Base-by-base conservation (phyloP, 2,797 vertebrate genomes). In the Gambusia yucatana region DNA sequence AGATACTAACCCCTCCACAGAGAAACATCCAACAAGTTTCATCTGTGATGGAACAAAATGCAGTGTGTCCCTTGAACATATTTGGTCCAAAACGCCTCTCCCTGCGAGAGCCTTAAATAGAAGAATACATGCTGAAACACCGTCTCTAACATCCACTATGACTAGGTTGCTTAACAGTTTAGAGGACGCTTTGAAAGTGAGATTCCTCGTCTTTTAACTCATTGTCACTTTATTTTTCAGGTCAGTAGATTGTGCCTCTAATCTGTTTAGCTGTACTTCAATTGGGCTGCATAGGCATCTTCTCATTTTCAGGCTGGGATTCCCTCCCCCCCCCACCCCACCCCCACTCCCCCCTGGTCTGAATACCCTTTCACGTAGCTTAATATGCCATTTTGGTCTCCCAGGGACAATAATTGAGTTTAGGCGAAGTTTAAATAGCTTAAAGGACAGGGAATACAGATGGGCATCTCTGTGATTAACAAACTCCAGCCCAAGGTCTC, bases 391-490 rank as follows among this genome's bases (percentile, higher is more conserved):
- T 98, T 97, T 98, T 97, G 97, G 97, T 98, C 96, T 98, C 97
- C 97, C 96, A 97, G 97, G 97, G 96, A 97, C 97, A 97, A 97
- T 99, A 99, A 99, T 98, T 98, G 98, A 98, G 97, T 99, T 99
- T 98, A 98, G 97, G 97, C 96, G 95, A 98, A 97, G 96, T 98
- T 98, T 98, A 98, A 98, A 98, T 97, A 98, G 97, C 96, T 94
- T 96, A 97, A 98, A 97, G 97, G 97, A 97, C 96, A 93, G 96
- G 95, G 96, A 96, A 97, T 97, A 97, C 98, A 99, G 98, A 99
- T 98, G 97, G 97, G 96, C 96, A 97, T 97, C 97, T 97, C 96
- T 94, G 92, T 98, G 98, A 99, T 99, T 98, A 98, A 97, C 97
- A 97, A 96, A 97, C 97, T 96, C 97, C 96, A 96, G 95, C 96